Base-by-base conservation (phyloP, 2,797 vertebrate species). In the Sebastes miniatus region DNA sequence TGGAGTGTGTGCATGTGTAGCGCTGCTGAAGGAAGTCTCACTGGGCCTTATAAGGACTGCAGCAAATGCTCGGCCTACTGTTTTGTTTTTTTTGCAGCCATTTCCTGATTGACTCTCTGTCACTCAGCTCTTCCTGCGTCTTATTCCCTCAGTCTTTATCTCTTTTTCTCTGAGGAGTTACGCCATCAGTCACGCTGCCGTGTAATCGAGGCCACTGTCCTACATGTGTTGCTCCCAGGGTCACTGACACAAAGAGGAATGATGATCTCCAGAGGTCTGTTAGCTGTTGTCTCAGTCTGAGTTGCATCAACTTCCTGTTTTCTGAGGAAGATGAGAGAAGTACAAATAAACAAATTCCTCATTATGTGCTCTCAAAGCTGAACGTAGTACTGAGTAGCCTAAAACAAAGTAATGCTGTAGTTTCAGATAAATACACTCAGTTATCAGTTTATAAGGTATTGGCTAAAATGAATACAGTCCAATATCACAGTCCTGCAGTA, bases 31-130 rank as follows among this genome's bases (percentile, higher is more conserved):
- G 88, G 81, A 90, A 87, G 84, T 88, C 56, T 91, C 39, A 34
- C 43, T 69, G 61, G 61, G 3, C 87, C 87, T 84, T 89, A 84
- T 81, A 87, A 84, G 74, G 84, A 54, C 71, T 2, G 2, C 70
- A 67, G 61, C 11, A 4, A 70, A 57, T 31, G 20, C 27, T 72
- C 11, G 1, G 65, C 58, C 29, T 31, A 5, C 13, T 61, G 1
- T 31, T 75, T 36, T 25, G n/a, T 57, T 25, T 68, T 68, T 31
- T 18, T 65, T 14, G 27, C 58, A 6, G 13, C 9, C 62, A 62
- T 76, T 85, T 84, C 39, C 27, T 83, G 77, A 84, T 81, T 73
- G 43, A 74, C 32, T 74, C 25, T 59, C 78, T 77, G 78, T 84
- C 86, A 83, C 47, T 69, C 27, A 59, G 54, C 32, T 73, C 64